phyloP scores from a whole-genome alignment of 2,113 vertebrate species.

The Polypterus senegalus region DNA sequence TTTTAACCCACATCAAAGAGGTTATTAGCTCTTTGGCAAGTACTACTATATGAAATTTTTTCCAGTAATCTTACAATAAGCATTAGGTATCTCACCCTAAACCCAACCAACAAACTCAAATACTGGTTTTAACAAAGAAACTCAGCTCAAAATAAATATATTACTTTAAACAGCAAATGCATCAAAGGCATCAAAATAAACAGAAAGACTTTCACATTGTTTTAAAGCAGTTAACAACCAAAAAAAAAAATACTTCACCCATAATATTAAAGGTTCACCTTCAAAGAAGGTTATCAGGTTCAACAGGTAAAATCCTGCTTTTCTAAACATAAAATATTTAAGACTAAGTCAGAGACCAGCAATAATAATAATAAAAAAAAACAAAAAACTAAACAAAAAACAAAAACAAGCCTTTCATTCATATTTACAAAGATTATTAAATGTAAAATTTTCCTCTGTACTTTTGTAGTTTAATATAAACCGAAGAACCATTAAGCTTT shows the following conservation, averaged over 20 bases:
- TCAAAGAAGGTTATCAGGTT: conserved; percentile 76
- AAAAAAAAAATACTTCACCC: conserved; percentile 53
- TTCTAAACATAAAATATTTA: conserved; percentile 78
- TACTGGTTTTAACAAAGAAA: conserved; percentile 55
- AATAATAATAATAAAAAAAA: conserved; percentile 30
- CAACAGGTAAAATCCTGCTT: conserved; percentile 73
- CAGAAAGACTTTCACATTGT: conserved; percentile 67
- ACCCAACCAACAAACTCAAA: conserved; percentile 58
- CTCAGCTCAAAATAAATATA: conserved; percentile 64
- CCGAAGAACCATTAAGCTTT: conserved; percentile 81
- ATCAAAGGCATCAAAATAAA: conserved; percentile 58
- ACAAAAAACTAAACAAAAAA: too few species aligned
- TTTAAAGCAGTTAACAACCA: conserved; percentile 73
- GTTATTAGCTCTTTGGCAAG: conserved; percentile 99
- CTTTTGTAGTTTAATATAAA: conserved; percentile 66
- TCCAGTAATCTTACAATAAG: conserved; percentile 92
- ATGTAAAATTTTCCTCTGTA: conserved; percentile 59
- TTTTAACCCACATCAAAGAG: conserved; percentile 99
- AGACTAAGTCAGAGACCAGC: conserved; percentile 77
- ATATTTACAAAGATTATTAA: conserved; percentile 80
- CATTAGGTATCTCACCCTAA: conserved; percentile 75
- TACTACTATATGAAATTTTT: conserved; percentile 92
- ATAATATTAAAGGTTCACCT: conserved; percentile 72
- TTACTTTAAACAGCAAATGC: conserved; percentile 45
- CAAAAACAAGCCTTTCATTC: conserved; percentile 55